A percentile compares a stretch with the other conserved stretches of the same genome.
phyloP scores from a whole-genome alignment of 2,888 invertebrate genomes.

The Eupithecia inturbata region DNA sequence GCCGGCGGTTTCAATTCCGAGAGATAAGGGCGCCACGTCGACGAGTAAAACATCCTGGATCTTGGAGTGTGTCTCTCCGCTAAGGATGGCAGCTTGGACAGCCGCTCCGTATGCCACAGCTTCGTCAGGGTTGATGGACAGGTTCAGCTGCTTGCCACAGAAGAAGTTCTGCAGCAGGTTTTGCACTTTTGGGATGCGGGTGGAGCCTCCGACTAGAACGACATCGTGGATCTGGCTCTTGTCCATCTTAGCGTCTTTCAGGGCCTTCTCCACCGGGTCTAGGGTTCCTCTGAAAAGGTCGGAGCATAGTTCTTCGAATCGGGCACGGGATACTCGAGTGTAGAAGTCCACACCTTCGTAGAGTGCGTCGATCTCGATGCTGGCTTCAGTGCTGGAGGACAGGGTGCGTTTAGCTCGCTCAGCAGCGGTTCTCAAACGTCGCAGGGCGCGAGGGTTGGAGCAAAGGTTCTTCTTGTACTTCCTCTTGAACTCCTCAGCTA shows the following conservation, averaged over 20 bases:
- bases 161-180: conserved; percentile 90
- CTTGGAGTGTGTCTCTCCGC: conserved; percentile 88
- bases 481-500: conserved; percentile 88
- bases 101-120: conserved; percentile 92
- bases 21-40: conserved; percentile 86
- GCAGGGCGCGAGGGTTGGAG: conserved; percentile 86
- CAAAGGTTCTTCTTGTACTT: conserved; percentile 88
- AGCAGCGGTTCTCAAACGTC: conserved; percentile 89
- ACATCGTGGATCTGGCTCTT: conserved; percentile 90
- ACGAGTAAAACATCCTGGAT: conserved; percentile 88
- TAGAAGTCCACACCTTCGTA: conserved; percentile 88
- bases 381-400: conserved; percentile 90
- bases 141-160: conserved; percentile 88
- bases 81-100: conserved; percentile 89
- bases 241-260: conserved; percentile 91
- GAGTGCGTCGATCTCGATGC: conserved; percentile 89
- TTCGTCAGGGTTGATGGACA: conserved; percentile 92
- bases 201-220: conserved; percentile 92
- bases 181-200: conserved; percentile 91
- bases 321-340: conserved; percentile 88
- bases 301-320: conserved; percentile 90
- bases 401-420: conserved; percentile 91
- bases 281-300: conserved; percentile 89
- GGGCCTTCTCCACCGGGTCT: conserved; percentile 90
- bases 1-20: conserved; percentile 91